Evolutionary conservation across 2,113 vertebrate genomes (phyloP).

Genomic region (Bos javanicus): DNA sequence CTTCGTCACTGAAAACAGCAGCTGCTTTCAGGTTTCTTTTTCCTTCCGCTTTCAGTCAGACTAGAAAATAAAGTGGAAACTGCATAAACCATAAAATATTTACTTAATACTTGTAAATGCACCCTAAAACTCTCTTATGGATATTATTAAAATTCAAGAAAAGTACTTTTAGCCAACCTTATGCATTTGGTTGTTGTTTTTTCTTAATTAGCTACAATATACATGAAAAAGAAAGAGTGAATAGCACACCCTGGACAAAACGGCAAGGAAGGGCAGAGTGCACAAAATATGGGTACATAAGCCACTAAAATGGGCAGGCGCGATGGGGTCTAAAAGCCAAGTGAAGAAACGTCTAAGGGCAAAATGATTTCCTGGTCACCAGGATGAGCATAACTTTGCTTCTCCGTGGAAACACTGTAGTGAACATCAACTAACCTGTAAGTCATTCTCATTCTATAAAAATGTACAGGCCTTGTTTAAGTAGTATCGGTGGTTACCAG

Average conservation of each 20-base stretch:
- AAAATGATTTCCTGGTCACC: neutral
- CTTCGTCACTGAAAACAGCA: neutral
- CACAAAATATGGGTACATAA: neutral
- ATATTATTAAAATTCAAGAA: neutral
- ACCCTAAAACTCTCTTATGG: neutral
- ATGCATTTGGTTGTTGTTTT: neutral
- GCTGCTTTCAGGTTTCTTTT: neutral
- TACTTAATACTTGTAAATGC: neutral
- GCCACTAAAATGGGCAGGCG: neutral
- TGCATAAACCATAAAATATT: neutral
- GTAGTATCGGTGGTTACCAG: neutral
- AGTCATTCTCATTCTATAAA: neutral
- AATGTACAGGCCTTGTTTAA: neutral
- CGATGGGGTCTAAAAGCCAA: neutral
- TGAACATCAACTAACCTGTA: neutral
- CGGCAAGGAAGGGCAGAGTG: neutral
- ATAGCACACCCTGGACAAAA: neutral
- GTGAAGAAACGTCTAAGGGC: neutral
- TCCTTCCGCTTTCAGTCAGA: neutral
- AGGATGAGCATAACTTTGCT: neutral
- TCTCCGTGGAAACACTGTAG: neutral
- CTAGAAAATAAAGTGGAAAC: slow-evolving; percentile 9
- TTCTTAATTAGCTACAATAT: neutral
- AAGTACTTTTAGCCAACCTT: neutral
- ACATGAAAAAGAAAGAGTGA: neutral